These are phyloP conservation scores for Porites cylindrica DNA, from an alignment of 92 coral and sea anemone genomes.

Conservation along the genomic window DNA sequence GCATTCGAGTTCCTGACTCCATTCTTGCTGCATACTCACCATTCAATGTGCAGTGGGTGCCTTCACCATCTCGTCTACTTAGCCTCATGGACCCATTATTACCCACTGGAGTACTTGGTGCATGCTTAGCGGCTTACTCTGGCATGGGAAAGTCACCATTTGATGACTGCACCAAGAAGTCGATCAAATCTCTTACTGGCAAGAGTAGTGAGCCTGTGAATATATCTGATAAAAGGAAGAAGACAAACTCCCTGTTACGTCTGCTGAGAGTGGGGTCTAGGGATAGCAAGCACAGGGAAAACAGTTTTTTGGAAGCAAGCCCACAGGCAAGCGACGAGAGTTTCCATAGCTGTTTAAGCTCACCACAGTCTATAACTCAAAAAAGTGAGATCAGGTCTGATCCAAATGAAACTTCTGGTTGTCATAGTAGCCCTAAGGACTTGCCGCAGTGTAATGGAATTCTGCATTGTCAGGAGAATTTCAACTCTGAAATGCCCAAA, in stretches of 20 bases:
- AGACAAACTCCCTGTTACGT: slow-evolving; percentile 66
- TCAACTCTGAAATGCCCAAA: neutral
- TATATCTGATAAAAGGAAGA: slow-evolving; percentile 37
- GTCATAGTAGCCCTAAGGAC: neutral
- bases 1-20: slow-evolving; percentile 95
- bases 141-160: slow-evolving; percentile 91
- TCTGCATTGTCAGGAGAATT: neutral
- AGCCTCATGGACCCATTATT: slow-evolving; percentile 93
- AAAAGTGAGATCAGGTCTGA: neutral
- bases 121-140: slow-evolving; percentile 91
- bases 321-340: slow-evolving; percentile 54
- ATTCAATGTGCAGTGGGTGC: slow-evolving; percentile 92
- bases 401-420: neutral
- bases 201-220: slow-evolving; percentile 40
- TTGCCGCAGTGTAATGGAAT: neutral
- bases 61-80: slow-evolving; percentile 94
- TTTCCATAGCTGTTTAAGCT: slow-evolving; percentile 80
- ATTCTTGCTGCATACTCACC: slow-evolving; percentile 92
- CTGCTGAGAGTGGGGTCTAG: slow-evolving; percentile 51
- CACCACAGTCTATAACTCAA: slow-evolving; percentile 46
- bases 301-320: neutral
- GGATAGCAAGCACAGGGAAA: slow-evolving; percentile 8
- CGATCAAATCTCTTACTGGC: slow-evolving; percentile 59
- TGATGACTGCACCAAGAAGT: slow-evolving; percentile 78
- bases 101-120: slow-evolving; percentile 88